Evolutionary conservation across 2,888 invertebrate species (phyloP).

Genomic region (Caenorhabditis sulstoni): DNA sequence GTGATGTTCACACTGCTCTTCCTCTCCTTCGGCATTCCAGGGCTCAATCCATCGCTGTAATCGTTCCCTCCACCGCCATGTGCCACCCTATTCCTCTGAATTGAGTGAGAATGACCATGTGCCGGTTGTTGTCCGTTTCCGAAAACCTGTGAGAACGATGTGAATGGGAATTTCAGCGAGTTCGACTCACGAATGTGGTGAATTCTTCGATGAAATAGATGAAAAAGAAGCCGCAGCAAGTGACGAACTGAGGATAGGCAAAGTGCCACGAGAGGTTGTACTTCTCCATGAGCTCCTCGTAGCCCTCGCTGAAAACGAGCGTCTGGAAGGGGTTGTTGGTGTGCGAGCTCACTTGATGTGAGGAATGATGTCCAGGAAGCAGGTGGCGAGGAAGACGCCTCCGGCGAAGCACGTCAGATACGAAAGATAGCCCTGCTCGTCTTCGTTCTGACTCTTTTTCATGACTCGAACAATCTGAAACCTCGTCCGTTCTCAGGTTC

Average conservation of each 20-base stretch:
- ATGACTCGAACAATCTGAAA: conserved; percentile 54
- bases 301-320: conserved; percentile 60
- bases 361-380: conserved; percentile 77
- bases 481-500: neutral
- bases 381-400: conserved; percentile 77
- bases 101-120: conserved; percentile 70
- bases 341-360: conserved; percentile 71
- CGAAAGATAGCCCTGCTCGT: conserved; percentile 52
- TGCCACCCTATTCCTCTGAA: conserved; percentile 23
- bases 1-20: conserved; percentile 58
- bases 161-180: neutral
- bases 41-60: conserved; percentile 28
- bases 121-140: conserved; percentile 42
- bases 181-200: conserved; percentile 54
- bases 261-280: conserved; percentile 62
- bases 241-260: conserved; percentile 78
- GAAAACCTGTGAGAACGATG: conserved; percentile 58
- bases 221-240: conserved; percentile 79
- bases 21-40: conserved; percentile 34
- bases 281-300: conserved; percentile 50
- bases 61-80: conserved; percentile 7
- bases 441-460: conserved; percentile 58
- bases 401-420: conserved; percentile 65
- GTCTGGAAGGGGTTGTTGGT: neutral
- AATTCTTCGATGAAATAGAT: conserved; percentile 79